Evolutionary conservation across 1,140 invertebrate genomes (phyloP), one percentile per base, ranked within the genome.

Genomic region (Drosophila suzukii): DNA sequence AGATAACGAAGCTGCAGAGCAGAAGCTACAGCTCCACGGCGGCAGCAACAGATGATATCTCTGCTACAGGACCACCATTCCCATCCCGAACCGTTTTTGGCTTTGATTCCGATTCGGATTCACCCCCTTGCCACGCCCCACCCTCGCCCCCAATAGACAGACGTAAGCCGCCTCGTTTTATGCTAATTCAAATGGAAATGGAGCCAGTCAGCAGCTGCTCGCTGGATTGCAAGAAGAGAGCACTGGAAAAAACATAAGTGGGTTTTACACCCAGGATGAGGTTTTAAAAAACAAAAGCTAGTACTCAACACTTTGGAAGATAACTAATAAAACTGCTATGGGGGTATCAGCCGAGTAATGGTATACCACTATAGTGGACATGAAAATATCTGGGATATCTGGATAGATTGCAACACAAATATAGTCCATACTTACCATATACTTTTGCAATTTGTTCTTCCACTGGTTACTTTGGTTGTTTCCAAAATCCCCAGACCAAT

Each of bases 151-250:
- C 79, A 83, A 88, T 83, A 83, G 84, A 88, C 84, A 86, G 83
- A 85, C 83, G 83, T 86, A 86, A 86, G 83, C 83, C 83, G 83
- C 83, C 83, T 86, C 83, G 83, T 88, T 86, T 86, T 86, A 86
- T 86, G 83, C 83, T 86, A 86, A 86, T 86, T 86, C 83, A 86
- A 86, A 86, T 86, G 83, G 83, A 86, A 86, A 86, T 86, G 83
- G 84, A 86, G 83, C 83, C 84, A 86, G 83, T 86, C 83, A 86
- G 83, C 83, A 86, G 83, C 83, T 86, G 83, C 84, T 68, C 51
- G 75, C 63, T 38, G 71, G 59, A 75, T 68, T 59, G 50, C 15
- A 51, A 54, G 56, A 43, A 17, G 12, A 44, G 7, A 32, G 43
- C 47, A 76, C 65, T 66, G 36, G 1, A 0, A 66, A 24, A 66